A percentile compares a stretch with the other conserved stretches of the same genome.
These are phyloP conservation scores for Parnassius glacialis DNA, from an alignment of 2,888 invertebrate species.

Conservation along the genomic window DNA sequence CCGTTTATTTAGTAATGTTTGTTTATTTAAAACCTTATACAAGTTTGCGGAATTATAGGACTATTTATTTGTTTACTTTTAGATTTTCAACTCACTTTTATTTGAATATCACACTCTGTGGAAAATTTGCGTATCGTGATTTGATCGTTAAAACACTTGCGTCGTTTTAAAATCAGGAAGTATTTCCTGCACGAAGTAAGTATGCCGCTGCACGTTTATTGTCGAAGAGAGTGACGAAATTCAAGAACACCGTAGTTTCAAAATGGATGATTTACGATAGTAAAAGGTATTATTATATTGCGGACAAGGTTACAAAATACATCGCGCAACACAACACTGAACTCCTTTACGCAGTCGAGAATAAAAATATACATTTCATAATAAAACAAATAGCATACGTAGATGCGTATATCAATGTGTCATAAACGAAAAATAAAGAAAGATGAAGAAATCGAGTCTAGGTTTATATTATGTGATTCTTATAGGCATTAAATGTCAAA, in stretches of 20 bases:
- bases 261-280: constrained; percentile 12
- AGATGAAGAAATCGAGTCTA: too few species aligned
- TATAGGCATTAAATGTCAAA: too few species aligned
- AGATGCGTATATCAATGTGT: constrained; percentile 15
- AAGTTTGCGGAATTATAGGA: constrained; percentile 38
- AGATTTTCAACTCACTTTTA: constrained; percentile 9
- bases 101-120: constrained; percentile 10
- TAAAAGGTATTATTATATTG: constrained; percentile 8
- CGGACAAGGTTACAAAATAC: constrained; percentile 14
- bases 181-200: constrained; percentile 14
- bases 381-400: not conserved
- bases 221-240: constrained; percentile 11
- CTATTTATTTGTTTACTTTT: constrained; percentile 12
- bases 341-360: constrained; percentile 1
- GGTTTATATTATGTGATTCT: too few species aligned
- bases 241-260: constrained; percentile 6
- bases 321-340: constrained; percentile 1
- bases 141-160: constrained; percentile 3
- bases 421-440: constrained; percentile 8
- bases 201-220: not conserved
- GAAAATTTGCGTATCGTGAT: not conserved
- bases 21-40: constrained; percentile 45
- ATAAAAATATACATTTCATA: constrained; percentile 10
- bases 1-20: constrained; percentile 50
- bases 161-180: constrained; percentile 12